Evolutionary conservation across 92 coral and sea anemone genomes (phyloP).

Genomic region (Isaurus tuberculatus): DNA sequence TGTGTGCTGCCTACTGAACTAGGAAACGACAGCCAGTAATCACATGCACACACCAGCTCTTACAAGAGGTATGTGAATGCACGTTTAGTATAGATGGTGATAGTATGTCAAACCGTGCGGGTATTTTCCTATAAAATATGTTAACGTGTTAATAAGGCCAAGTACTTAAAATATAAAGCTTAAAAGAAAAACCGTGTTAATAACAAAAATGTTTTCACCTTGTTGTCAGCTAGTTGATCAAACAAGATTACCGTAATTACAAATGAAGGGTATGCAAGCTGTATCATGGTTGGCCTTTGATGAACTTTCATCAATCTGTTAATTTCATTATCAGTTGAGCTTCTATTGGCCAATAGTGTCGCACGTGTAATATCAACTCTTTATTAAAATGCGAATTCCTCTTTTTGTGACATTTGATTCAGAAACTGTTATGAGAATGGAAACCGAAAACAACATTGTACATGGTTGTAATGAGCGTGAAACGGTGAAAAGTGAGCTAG

Average conservation of each 20-base stretch:
- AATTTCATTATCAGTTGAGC: conserved; percentile 88
- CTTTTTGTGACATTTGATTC: conserved; percentile 60
- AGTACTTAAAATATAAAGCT: background rate
- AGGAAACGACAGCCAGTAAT: background rate
- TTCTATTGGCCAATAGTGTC: conserved; percentile 65
- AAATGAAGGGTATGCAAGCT: conserved; percentile 81
- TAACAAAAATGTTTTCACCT: conserved; percentile 78
- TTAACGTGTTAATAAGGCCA: background rate
- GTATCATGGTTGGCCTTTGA: conserved; percentile 86
- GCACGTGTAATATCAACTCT: conserved; percentile 66
- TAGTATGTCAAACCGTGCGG: background rate
- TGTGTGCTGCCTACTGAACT: conserved; percentile 14
- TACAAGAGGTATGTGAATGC: conserved; percentile 29
- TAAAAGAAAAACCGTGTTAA: conserved; percentile 49
- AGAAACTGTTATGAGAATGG: conserved; percentile 36
- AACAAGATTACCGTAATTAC: conserved; percentile 91
- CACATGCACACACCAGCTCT: background rate
- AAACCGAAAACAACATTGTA: conserved; percentile 25
- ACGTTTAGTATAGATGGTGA: background rate
- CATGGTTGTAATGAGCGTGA: conserved; percentile 6
- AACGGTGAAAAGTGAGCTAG: background rate
- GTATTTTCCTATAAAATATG: background rate
- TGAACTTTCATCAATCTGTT: conserved; percentile 93
- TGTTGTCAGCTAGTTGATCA: conserved; percentile 94
- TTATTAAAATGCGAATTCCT: conserved; percentile 59